These are phyloP conservation scores for Nysson spinosus DNA, from an alignment of 2,888 invertebrate species.

Conservation along the genomic window DNA sequence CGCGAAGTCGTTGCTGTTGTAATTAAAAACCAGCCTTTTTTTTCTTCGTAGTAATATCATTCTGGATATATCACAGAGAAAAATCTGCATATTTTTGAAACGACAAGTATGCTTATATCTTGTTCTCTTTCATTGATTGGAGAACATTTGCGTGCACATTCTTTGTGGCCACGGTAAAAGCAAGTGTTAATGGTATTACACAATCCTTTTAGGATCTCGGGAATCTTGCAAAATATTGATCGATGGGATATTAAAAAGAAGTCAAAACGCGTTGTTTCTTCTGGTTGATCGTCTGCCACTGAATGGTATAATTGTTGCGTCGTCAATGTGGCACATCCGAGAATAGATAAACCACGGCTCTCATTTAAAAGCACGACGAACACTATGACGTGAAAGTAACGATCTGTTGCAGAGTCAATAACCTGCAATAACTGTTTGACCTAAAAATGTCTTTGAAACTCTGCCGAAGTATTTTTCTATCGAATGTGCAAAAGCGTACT, in stretches of 20 bases:
- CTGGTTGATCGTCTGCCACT: conserved; percentile 24
- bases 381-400: conserved; percentile 57
- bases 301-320: conserved; percentile 37
- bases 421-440: conserved; percentile 59
- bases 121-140: no score
- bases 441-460: conserved; percentile 51
- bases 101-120: no score
- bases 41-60: not conserved
- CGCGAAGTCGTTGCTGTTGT: conserved; percentile 6
- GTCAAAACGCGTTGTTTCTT: conserved; percentile 15
- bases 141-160: no score
- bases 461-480: conserved; percentile 30
- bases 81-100: no score
- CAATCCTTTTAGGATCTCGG: no score
- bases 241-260: not conserved
- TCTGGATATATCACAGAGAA: no score
- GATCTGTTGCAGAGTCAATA: conserved; percentile 58
- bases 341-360: conserved; percentile 55
- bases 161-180: no score
- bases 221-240: not conserved
- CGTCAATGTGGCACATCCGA: conserved; percentile 44
- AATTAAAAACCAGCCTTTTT: conserved; percentile 13
- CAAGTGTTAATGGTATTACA: no score
- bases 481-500: not conserved
- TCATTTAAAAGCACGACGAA: conserved; percentile 50